Evolutionary conservation across 2,888 invertebrate species (phyloP), one percentile per base, ranked within the genome.

Genomic region (Yponomeuta plumbellus): DNA sequence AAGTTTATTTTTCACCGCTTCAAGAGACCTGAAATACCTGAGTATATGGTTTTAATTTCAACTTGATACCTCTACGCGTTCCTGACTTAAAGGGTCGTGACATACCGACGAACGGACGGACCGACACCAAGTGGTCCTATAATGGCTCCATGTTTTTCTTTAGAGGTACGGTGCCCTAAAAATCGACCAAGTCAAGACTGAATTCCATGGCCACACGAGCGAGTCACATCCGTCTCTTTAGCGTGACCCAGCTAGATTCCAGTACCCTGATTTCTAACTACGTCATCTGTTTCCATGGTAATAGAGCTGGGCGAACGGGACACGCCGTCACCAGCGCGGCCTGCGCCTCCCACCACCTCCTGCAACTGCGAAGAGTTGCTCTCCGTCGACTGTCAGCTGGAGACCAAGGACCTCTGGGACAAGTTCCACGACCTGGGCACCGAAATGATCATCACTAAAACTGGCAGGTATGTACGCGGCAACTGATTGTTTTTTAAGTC

Each of bases 391-490:
- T 98, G 98, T 81, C 96, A 97, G 81, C 92, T 98, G 78, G 98
- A 98, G 92, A 98, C 98, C 71, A 97, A 97, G 87, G 98, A 98
- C 76, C 92, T 99, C 56, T 99, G 98, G 98, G 97, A 97, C 88
- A 98, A 98, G 88, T 99, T 99, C 90, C 96, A 97, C 80, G 96
- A 96, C 77, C 93, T 98, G 68, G 97, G 97, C 73, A 98, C 98
- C 0, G 98, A 98, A 91, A 99, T 99, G 98, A 98, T 98, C 85
- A 99, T 98, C 88, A 99, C 98, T 26, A 98, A 98, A 90, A 97
- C 97, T 77, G 98, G 98, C 84, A 96, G 98, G 98, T 98, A 85
- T 92, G 93, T 77, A 17, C 44, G 17, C 34, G 8, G 34, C 1
- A 8, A 26, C 26, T 0, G 26, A 4, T 26, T 26, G 23, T 44